Conservation (phyloP, 2,797 vertebrate species). For the Chelonia mydas region DNA sequence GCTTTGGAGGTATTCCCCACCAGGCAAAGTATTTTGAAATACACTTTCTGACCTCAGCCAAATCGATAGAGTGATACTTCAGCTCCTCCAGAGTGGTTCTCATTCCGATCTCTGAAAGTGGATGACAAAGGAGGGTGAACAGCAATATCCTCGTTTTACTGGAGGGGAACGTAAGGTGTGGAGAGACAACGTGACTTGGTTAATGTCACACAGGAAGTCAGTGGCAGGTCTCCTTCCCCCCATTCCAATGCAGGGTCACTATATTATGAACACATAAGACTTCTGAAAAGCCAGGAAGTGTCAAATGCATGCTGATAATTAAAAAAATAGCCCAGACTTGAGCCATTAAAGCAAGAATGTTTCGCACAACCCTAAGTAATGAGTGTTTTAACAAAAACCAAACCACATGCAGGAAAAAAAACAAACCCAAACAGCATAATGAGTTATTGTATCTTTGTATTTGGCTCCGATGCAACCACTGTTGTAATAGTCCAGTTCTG, state of each 20-base stretch:
- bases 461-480: background rate
- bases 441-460: background rate
- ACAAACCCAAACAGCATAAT: background rate
- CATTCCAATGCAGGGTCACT: background rate
- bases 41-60: background rate
- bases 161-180: background rate
- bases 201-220: background rate
- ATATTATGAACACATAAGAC: background rate
- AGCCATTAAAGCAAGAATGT: background rate
- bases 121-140: background rate
- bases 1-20: background rate
- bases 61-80: background rate
- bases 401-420: background rate
- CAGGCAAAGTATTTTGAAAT: too few relatives aligned
- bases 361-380: background rate
- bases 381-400: background rate
- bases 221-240: background rate
- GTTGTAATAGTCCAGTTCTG: background rate
- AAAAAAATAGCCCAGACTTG: background rate
- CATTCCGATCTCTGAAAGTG: too few relatives aligned
- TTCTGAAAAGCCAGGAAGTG: background rate
- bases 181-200: background rate
- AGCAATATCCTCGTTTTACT: background rate
- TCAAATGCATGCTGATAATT: background rate
- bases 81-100: background rate